Percentiles rank a stretch among this genome's conserved stretches.
Conservation (phyloP, 2,797 vertebrate species). For the Zalophus californianus region DNA sequence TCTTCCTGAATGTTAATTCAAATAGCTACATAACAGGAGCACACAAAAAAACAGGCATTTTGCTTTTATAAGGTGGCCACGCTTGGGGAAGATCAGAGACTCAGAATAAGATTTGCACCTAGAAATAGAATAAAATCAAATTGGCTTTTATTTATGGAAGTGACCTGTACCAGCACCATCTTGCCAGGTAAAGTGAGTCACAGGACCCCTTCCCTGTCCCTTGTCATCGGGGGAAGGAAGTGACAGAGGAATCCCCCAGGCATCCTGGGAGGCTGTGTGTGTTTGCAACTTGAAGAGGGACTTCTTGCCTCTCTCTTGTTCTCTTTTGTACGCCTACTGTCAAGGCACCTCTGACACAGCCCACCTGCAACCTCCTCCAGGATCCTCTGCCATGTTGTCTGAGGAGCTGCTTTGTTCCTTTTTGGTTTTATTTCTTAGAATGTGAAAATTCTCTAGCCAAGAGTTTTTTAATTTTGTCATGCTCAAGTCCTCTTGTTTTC, state of each 20-base stretch:
- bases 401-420: not conserved
- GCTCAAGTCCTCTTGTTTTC: not conserved
- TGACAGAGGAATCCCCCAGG: not conserved
- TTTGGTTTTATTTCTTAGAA: not conserved
- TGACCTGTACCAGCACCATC: not conserved
- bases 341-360: not conserved
- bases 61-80: not conserved
- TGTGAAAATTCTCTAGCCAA: not conserved
- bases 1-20: not conserved
- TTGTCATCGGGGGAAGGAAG: not conserved
- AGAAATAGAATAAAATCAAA: not conserved
- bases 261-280: not conserved
- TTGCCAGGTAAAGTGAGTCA: not conserved
- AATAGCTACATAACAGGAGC: not conserved
- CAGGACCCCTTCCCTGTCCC: not conserved
- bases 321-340: not conserved
- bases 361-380: not conserved
- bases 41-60: not conserved
- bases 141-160: not conserved
- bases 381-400: not conserved
- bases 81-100: not conserved
- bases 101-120: not conserved
- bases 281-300: not conserved
- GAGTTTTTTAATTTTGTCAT: not conserved
- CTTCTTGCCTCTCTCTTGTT: not conserved